Base-by-base conservation (phyloP, 2,888 invertebrate species). In the Oxyteleia sp. region DNA sequence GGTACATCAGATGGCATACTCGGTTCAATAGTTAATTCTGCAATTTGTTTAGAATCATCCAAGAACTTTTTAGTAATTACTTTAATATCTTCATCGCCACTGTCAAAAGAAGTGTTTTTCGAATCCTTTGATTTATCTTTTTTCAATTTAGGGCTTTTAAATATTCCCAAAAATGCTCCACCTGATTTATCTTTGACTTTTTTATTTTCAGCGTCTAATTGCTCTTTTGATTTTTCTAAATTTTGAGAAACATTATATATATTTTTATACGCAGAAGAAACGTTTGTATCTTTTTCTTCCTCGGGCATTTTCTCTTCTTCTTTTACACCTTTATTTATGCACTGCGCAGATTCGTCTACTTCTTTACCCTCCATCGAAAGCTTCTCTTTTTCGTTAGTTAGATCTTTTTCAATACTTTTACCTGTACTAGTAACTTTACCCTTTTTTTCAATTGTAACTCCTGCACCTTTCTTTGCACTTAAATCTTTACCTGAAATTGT, bases 321-420 rank as follows among this genome's bases (percentile, higher is more conserved):
- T 79, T 87, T 88, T 0, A 32, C 4, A 15, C 88, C 82, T 57
- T 69, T 72, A 1, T 53, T 55, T 18, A 53, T 93, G 93, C 41
- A 94, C 93, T 94, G 93, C 0, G 94, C 93, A 38, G 94, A 92
- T 88, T 95, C 95, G 10, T 95, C 95, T 29, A 95, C 91, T 88
- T 95, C 95, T 85, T 94, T 94, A 26, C 95, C 94, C 81, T 95
- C 95, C 63, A 93, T 94, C 0, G 94, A 95, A 32, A 94, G 18
- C 1, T 63, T 71, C 13, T 66, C 51, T 23, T 81, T 84, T 29
- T 53, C 72, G 13, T 35, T 59, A 15, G 16, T 16, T 8, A 55
- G 13, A 26, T 43, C 49, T 18, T 69, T 80, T 2, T 66, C 63
- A 59, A 64, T 78, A 79, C 68, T 79, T 74, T 79, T 83, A 49